Base-by-base conservation (phyloP, 2,888 invertebrate species). In the Drosophila kambysellisi region DNA sequence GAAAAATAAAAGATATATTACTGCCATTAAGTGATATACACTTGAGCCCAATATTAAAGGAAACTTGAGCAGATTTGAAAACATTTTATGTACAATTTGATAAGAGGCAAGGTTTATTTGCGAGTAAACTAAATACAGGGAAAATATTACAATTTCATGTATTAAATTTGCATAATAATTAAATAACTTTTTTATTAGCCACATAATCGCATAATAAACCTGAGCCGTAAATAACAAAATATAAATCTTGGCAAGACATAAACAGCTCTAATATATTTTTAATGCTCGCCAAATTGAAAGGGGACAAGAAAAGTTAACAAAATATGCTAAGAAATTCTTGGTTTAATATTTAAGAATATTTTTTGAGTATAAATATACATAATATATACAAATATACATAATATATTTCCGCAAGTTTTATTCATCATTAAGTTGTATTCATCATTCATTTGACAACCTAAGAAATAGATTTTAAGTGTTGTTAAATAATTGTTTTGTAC, bases 151-250 rank as follows among this genome's bases (percentile, higher is more conserved):
- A 15, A 8, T 39, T 39, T 39, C 39, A 15, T 57, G 15, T 29
- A n/a, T 43, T 4, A 43, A 41, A 57, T 57, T 43, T 57, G 57
- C 41, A 57, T 57, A 41, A 41, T 8, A 57, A 41, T 32, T 57
- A 43, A 43, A 29, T 56, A 25, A 46, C 29, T 57, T 41, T 15
- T 57, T 41, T 56, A 41, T 56, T 41, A 41, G 30, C 41, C 29
- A 41, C 56, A 56, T 41, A 56, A 56, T 41, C n/a, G 39, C 30
- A 32, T 41, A n/a, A 57, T 57, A 41, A 57, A n/a, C n/a, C 56
- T 57, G 30, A 41, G 30, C 56, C 39, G 50, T 50, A 50, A 50
- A 20, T 12, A 46, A 20, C 7, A 46, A 46, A 20, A 52, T 20
- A 52, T 52, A 39, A 56, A 37, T 53, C 56, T 41, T 30, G 29